Evolutionary conservation across 1,140 invertebrate genomes (phyloP).

Genomic region (Conus ventricosus): DNA sequence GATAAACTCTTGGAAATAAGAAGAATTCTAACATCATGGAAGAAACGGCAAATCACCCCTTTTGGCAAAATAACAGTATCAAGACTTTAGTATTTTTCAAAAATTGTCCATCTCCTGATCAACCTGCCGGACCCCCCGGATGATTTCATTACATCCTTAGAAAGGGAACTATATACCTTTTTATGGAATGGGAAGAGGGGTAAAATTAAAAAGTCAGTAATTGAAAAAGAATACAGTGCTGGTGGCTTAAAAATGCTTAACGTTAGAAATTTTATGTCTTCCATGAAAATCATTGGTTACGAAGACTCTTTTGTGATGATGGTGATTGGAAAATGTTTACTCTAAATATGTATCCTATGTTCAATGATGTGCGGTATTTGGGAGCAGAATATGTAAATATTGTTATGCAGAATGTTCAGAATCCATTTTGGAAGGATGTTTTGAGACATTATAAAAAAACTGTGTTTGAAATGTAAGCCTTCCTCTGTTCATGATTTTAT

Average conservation of each 20-base stretch:
- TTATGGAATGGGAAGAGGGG: constrained; percentile 1
- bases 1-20: constrained; percentile 11
- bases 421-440: too few relatives aligned
- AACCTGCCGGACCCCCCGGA: not conserved
- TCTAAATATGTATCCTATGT: too few relatives aligned
- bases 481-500: too few relatives aligned
- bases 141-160: not conserved
- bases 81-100: constrained; percentile 19
- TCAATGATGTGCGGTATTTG: too few relatives aligned
- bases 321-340: not conserved
- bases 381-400: too few relatives aligned
- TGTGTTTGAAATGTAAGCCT: too few relatives aligned
- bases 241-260: constrained; percentile 13
- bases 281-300: constrained; percentile 22
- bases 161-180: not conserved
- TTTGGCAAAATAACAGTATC: not conserved
- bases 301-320: not conserved
- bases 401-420: too few relatives aligned
- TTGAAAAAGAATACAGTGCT: not conserved
- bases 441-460: too few relatives aligned
- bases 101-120: not conserved
- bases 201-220: not conserved
- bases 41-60: not conserved
- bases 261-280: not conserved
- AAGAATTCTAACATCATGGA: not conserved